Base-by-base conservation (phyloP, 2,888 invertebrate species). In the Leucozona laternaria region DNA sequence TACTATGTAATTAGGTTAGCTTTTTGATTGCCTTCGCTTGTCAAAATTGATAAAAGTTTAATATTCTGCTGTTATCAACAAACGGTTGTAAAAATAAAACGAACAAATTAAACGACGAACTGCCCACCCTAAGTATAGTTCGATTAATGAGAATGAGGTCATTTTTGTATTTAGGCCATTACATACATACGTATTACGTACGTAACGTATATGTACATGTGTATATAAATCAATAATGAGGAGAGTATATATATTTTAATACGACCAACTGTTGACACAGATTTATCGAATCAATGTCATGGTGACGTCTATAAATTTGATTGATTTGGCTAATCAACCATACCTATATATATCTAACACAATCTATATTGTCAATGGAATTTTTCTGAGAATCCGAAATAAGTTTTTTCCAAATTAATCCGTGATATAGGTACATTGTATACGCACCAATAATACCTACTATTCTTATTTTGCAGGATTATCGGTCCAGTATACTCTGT, bases 211-310 rank as follows among this genome's bases (percentile, higher is more conserved):
- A 5, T 6, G 6, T 28, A 5, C 4, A 28, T 28, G 1, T 31
- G 8, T 31, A 4, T 31, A 31, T 31, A 57, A 57, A 58, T 58
- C 58, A 58, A 58, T 58, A 58, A 58, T 20, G 20, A 34, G 20
- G 5, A 34, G 58, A 31, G 37, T 11, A 31, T 28, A 28, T 5
- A 2, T 58, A 34, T 34, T 17, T 58, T 20, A 20, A 58, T 17
- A 17, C 3, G 7, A 17, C 37, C 13, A 58, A 17, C 34, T 58
- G 58, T 58, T 58, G 58, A 37, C 34, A 37, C 20, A 58, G 37
- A 58, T 58, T 15, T 20, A 58, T 58, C 58, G 28, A 37, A 58
- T 58, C 58, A 58, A 58, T 58, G 58, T 37, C 58, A 58, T 58
- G 37, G 20, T 10, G 13, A 34, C 1, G 37, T 37, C 37, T 34